Base-by-base conservation (phyloP, 2,113 vertebrate genomes). In the Tursiops truncatus region DNA sequence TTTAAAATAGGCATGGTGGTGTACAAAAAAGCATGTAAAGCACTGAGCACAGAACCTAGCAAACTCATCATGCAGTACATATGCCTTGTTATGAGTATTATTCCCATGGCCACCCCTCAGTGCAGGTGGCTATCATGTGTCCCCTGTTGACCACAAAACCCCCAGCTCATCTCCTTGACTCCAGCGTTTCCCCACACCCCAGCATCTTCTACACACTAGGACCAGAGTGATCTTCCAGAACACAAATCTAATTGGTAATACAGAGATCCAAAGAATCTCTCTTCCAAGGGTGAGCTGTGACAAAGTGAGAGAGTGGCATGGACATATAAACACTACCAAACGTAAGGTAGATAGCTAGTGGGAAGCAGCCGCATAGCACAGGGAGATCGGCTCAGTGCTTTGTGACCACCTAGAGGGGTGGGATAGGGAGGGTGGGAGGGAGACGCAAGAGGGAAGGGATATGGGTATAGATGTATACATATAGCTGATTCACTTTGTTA, bases 81-180 rank as follows among this genome's bases (percentile, higher is more conserved):
- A 9, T 0, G 20, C 18, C 20, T 33, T 10, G 1, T 10, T 33
- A 7, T 18, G 10, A 15, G 18, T 4, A 1, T 44, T 7, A 11
- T 5, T 25, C 17, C 25, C 2, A 6, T 0, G 0, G 13, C 20
- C 0, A 21, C n/a, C 1, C 28, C 31, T 44, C 41, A n/a, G 26
- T 0, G 10, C 10, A 33, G 26, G 14, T 20, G 38, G n/a, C 18
- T 6, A 5, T 28, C 38, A 25, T 23, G 68, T 31, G 53, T 31
- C 11, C 6, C 50, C 26, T 82, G 41, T 3, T 31, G 36, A 63
- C 33, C 25, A 14, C 11, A 62, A 88, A 91, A 56, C 17, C 44
- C 41, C 53, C 15, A 13, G 1, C 44, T 36, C 25, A 28, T 10
- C 53, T 67, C 21, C n/a, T 58, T 26, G 5, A 91, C 18, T 36